These are phyloP conservation scores for Phortica variegata DNA, from an alignment of 1,140 invertebrate genomes.

Conservation along the genomic window DNA sequence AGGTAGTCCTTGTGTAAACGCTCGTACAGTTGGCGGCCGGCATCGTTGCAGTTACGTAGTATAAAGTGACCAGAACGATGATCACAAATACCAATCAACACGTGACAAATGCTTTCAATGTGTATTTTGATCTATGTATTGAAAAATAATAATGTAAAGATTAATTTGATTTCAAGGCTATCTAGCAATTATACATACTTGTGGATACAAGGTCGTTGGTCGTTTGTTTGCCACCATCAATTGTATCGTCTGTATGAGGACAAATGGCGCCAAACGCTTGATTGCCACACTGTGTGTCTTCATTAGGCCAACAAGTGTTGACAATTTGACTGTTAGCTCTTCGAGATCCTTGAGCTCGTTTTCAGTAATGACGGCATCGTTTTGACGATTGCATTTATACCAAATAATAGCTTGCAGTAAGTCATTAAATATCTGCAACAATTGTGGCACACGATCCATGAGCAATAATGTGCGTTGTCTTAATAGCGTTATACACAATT, in stretches of 20 bases:
- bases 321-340: slow-evolving; percentile 43
- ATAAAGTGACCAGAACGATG: slow-evolving; percentile 52
- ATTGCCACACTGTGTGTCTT: slow-evolving; percentile 34
- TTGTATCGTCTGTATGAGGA: slow-evolving; percentile 46
- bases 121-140: slow-evolving; percentile 44
- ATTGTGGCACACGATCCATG: slow-evolving; percentile 43
- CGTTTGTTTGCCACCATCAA: slow-evolving; percentile 45
- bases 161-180: background rate
- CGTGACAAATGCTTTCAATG: slow-evolving; percentile 45
- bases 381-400: slow-evolving; percentile 44
- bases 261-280: slow-evolving; percentile 50
- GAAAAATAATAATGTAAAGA: background rate
- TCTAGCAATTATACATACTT: slow-evolving; percentile 5
- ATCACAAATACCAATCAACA: slow-evolving; percentile 46
- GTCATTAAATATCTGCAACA: slow-evolving; percentile 42
- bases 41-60: slow-evolving; percentile 45
- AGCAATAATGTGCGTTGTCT: slow-evolving; percentile 35
- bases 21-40: slow-evolving; percentile 45
- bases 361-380: slow-evolving; percentile 29
- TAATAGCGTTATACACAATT: slow-evolving; percentile 33
- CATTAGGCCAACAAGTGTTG: slow-evolving; percentile 32
- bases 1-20: slow-evolving; percentile 43
- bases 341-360: slow-evolving; percentile 39
- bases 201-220: slow-evolving; percentile 35
- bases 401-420: slow-evolving; percentile 43